These are phyloP conservation scores for Vanessa atalanta DNA, from an alignment of 1,140 invertebrate species.

Conservation along the genomic window DNA sequence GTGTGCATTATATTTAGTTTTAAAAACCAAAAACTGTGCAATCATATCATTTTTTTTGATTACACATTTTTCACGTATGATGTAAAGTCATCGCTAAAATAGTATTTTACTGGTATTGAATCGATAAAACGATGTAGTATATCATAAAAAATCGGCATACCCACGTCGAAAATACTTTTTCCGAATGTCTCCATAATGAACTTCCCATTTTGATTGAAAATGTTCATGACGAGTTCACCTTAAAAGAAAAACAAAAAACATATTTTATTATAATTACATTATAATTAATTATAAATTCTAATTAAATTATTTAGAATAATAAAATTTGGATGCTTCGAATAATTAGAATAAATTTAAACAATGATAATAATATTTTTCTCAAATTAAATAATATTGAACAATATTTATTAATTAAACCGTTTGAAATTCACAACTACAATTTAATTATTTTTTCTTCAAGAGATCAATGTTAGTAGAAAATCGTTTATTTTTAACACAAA, in stretches of 20 bases:
- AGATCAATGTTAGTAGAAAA: too few relatives aligned
- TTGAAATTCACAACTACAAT: too few relatives aligned
- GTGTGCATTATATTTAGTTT: neutral
- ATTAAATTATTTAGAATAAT: too few relatives aligned
- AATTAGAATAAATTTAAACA: too few relatives aligned
- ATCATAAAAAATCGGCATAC: slow-evolving; percentile 35
- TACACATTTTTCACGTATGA: slow-evolving; percentile 33
- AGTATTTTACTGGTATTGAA: slow-evolving; percentile 42
- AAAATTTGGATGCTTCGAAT: too few relatives aligned
- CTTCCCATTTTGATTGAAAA: slow-evolving; percentile 55
- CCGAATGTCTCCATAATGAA: slow-evolving; percentile 44
- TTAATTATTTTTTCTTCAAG: too few relatives aligned
- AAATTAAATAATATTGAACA: too few relatives aligned
- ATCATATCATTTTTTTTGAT: neutral
- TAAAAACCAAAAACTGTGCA: neutral
- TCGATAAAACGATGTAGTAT: slow-evolving; percentile 46
- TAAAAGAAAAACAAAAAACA: slow-evolving; percentile 21
- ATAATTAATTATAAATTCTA: too few relatives aligned
- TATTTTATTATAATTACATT: slow-evolving; percentile 16
- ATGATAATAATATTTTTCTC: too few relatives aligned
- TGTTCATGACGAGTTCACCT: slow-evolving; percentile 45
- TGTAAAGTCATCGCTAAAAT: slow-evolving; percentile 39
- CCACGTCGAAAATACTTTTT: slow-evolving; percentile 44
- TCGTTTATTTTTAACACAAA: too few relatives aligned
- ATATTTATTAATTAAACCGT: too few relatives aligned